Conservation (phyloP, 2,113 vertebrate genomes). For the Ammodytes dubius region DNA sequence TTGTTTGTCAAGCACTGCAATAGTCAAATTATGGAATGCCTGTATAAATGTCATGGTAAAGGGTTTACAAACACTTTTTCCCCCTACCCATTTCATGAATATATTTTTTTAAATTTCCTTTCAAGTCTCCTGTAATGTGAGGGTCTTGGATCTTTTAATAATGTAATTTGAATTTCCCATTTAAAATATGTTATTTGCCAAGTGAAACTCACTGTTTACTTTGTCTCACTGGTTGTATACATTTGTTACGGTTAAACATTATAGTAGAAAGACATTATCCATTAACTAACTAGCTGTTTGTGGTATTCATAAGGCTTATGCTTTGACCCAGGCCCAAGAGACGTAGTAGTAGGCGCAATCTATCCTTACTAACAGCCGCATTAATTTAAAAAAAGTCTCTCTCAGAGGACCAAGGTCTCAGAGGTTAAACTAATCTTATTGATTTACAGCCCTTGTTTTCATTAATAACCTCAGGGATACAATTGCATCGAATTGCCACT, state of each 20-base stretch:
- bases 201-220: not conserved
- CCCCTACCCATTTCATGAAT: not conserved
- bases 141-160: not conserved
- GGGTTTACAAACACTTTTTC: not conserved
- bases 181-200: not conserved
- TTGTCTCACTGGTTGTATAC: not conserved
- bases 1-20: slow-evolving; percentile 9
- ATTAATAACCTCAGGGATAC: slow-evolving; percentile 39
- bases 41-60: slow-evolving; percentile 8
- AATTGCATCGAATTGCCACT: slow-evolving; percentile 57
- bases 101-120: not conserved
- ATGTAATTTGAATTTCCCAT: not conserved
- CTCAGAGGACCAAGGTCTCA: slow-evolving; percentile 30
- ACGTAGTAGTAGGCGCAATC: not conserved
- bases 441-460: slow-evolving; percentile 63
- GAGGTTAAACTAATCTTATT: slow-evolving; percentile 62
- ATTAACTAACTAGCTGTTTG: slow-evolving; percentile 48
- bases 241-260: slow-evolving; percentile 56
- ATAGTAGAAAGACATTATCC: slow-evolving; percentile 37
- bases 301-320: slow-evolving; percentile 19
- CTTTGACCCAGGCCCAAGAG: not conserved
- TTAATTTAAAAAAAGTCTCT: slow-evolving; percentile 31
- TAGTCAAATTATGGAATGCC: not conserved
- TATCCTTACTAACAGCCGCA: slow-evolving; percentile 16
- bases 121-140: not conserved